Evolutionary conservation across 2,113 vertebrate genomes (phyloP).

Genomic region (Suricata suricatta): DNA sequence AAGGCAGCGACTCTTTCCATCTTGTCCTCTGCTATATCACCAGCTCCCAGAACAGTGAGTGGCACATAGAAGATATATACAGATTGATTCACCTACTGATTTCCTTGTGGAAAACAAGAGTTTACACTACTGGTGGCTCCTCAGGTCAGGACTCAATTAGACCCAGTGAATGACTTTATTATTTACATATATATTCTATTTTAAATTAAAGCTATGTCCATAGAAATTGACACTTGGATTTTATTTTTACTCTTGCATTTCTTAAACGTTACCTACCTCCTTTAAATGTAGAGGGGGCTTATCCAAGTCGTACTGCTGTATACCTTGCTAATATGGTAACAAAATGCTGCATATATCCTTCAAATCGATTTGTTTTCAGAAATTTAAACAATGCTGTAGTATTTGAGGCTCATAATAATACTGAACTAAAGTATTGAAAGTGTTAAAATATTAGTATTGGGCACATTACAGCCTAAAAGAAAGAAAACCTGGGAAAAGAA

Average conservation of each 20-base stretch:
- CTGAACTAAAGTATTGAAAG: slow-evolving; percentile 2
- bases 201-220: neutral
- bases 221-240: slow-evolving; percentile 20
- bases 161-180: neutral
- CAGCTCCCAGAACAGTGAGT: neutral
- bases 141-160: neutral
- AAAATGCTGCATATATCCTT: neutral
- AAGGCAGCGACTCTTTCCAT: neutral
- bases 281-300: neutral
- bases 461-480: slow-evolving; percentile 55
- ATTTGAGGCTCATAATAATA: neutral
- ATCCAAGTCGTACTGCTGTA: neutral
- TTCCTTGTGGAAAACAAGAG: neutral
- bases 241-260: neutral
- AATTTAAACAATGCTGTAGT: neutral
- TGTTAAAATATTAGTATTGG: slow-evolving; percentile 44
- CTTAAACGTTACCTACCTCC: slow-evolving; percentile 28
- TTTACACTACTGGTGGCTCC: neutral
- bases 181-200: neutral
- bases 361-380: neutral
- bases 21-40: neutral
- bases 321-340: neutral
- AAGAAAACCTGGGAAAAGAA: slow-evolving; percentile 71
- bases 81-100: neutral
- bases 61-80: neutral